Conservation (phyloP, 2,888 invertebrate species). For the Cyaniris semiargus region DNA sequence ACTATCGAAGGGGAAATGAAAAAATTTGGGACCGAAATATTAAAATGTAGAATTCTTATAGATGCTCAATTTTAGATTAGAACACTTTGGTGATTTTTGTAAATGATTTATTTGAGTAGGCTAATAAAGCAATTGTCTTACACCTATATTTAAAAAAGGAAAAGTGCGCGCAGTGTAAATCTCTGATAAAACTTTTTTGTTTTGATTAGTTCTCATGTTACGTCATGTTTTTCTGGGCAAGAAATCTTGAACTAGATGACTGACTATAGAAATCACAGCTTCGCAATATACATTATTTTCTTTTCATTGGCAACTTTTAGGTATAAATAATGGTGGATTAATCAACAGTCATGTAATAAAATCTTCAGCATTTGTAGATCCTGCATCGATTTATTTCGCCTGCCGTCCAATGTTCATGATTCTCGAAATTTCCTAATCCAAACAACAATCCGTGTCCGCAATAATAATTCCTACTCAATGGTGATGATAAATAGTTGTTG, state of each 20-base stretch:
- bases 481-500: slow-evolving; percentile 9
- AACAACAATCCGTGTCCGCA: not conserved
- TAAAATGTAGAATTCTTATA: not conserved
- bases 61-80: slow-evolving; percentile 28
- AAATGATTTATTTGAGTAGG: too few species aligned
- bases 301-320: too few species aligned
- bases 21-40: slow-evolving; percentile 33
- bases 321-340: too few species aligned
- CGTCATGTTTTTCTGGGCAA: not conserved
- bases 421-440: not conserved
- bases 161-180: too few species aligned
- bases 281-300: too few species aligned
- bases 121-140: not conserved
- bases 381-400: not conserved
- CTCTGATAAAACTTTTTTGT: not conserved
- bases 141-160: not conserved
- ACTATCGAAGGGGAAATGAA: slow-evolving; percentile 31
- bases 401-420: not conserved
- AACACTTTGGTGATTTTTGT: not conserved
- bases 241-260: too few species aligned
- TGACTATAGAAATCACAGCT: too few species aligned
- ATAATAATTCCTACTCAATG: not conserved
- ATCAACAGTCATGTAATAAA: not conserved
- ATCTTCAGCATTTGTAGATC: not conserved
- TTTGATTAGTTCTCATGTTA: not conserved